phyloP scores from a whole-genome alignment of 2,113 vertebrate species.

The Gyps fulvus region DNA sequence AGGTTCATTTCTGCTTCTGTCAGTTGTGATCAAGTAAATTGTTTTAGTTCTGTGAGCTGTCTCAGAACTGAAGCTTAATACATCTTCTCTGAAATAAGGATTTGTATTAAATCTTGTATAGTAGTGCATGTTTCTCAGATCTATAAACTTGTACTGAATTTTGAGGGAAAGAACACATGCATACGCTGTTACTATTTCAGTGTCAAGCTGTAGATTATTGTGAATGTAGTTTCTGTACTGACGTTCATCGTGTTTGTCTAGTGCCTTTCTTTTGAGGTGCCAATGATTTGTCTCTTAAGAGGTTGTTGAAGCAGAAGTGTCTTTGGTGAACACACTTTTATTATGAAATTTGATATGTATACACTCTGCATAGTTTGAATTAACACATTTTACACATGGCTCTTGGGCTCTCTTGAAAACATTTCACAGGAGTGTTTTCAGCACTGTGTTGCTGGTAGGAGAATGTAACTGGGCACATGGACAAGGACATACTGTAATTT shows the following conservation, averaged over 20 bases:
- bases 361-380: background rate
- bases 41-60: background rate
- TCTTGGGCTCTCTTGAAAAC: background rate
- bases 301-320: background rate
- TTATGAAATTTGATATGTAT: background rate
- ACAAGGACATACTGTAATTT: background rate
- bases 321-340: background rate
- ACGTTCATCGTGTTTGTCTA: background rate
- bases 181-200: background rate
- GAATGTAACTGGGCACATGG: background rate
- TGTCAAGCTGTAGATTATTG: background rate
- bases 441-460: background rate
- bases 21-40: background rate
- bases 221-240: background rate
- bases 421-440: background rate
- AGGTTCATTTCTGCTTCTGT: background rate
- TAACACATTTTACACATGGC: background rate
- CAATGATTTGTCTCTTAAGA: background rate
- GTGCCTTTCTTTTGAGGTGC: background rate
- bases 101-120: background rate
- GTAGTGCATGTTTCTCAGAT: background rate
- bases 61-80: background rate
- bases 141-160: background rate
- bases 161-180: background rate
- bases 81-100: background rate